These are phyloP conservation scores for Athene noctua DNA, from an alignment of 2,113 vertebrate genomes.

Conservation along the genomic window DNA sequence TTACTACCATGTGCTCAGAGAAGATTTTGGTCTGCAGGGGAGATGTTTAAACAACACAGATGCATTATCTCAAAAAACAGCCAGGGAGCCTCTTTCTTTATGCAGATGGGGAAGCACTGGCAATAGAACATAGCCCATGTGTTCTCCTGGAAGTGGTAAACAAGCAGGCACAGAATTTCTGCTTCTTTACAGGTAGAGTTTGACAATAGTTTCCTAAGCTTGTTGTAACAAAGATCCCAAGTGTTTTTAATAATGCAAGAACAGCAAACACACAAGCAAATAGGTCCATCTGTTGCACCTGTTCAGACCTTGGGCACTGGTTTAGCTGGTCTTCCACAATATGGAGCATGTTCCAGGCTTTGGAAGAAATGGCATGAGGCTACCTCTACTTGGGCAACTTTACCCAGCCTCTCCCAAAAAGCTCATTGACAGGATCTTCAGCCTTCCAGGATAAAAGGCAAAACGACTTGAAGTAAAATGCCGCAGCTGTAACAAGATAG, in stretches of 20 bases:
- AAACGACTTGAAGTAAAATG: background rate
- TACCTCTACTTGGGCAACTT: background rate
- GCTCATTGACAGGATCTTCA: background rate
- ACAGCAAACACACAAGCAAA: background rate
- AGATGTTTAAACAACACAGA: background rate
- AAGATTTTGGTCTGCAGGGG: background rate
- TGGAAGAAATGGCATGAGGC: background rate
- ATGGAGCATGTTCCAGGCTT: background rate
- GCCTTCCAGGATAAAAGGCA: background rate
- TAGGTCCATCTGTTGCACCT: background rate
- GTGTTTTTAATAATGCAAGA: background rate
- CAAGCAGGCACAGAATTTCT: background rate
- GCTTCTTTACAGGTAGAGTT: background rate
- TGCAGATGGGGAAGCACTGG: background rate
- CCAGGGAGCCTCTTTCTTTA: background rate
- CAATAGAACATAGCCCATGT: background rate
- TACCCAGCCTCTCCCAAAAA: background rate
- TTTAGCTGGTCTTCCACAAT: background rate
- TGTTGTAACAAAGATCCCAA: background rate
- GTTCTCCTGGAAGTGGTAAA: background rate
- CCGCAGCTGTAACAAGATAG: background rate
- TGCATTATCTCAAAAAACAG: background rate
- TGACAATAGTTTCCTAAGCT: background rate
- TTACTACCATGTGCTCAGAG: background rate
- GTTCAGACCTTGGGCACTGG: background rate